A percentile compares a stretch with the other conserved stretches of the same genome.
Conservation (phyloP, 2,113 vertebrate genomes). For the Tinamus guttatus region DNA sequence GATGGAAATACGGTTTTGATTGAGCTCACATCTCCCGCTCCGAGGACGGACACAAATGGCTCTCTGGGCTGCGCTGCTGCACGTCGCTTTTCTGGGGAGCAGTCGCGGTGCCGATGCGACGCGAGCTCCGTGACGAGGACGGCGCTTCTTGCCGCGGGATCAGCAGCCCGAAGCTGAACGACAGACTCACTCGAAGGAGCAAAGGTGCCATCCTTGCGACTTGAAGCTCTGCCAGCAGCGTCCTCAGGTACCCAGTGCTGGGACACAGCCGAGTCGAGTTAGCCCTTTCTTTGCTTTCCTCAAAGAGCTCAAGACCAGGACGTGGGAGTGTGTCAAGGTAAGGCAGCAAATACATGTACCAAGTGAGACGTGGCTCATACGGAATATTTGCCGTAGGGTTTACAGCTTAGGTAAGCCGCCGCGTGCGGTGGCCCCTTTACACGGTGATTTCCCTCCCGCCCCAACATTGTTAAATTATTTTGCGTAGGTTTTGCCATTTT, state of each 20-base stretch:
- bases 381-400: constrained; percentile 48
- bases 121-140: constrained; percentile 46
- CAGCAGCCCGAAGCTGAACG: background rate
- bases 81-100: constrained; percentile 56
- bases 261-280: constrained; percentile 43
- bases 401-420: constrained; percentile 20
- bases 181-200: too few species aligned
- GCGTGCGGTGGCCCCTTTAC: constrained; percentile 23
- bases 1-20: background rate
- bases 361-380: constrained; percentile 62
- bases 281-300: constrained; percentile 12
- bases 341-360: constrained; percentile 66
- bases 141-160: constrained; percentile 42
- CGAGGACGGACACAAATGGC: constrained; percentile 51
- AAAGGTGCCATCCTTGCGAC: background rate
- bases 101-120: constrained; percentile 58
- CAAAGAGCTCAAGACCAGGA: constrained; percentile 26
- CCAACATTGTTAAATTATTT: constrained; percentile 73
- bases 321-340: constrained; percentile 49
- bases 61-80: constrained; percentile 24
- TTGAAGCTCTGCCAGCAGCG: constrained; percentile 23
- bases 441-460: background rate
- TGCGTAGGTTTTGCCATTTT: constrained; percentile 35
- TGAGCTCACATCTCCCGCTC: constrained; percentile 12
- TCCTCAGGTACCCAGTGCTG: constrained; percentile 53